A percentile compares a stretch with the other conserved stretches of the same genome.
Conservation (phyloP, 2,113 vertebrate genomes). For the Podiceps cristatus region DNA sequence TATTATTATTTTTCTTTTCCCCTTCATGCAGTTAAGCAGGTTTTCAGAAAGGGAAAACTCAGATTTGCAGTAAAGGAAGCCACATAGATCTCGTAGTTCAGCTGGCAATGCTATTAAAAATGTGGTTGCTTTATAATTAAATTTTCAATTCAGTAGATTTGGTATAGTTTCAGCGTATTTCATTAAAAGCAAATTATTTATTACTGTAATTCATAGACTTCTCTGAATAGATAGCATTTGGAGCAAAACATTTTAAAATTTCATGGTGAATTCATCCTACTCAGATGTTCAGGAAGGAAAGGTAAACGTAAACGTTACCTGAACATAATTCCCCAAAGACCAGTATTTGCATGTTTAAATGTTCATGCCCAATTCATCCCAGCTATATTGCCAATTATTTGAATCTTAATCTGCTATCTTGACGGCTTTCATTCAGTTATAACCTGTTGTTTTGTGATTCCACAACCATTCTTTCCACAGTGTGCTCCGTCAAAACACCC, state of each 20-base stretch:
- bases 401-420: neutral
- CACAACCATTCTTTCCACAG: neutral
- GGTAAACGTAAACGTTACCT: neutral
- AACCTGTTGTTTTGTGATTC: neutral
- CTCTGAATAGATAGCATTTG: neutral
- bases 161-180: neutral
- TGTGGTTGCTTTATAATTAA: neutral
- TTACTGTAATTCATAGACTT: neutral
- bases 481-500: neutral
- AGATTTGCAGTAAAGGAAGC: neutral
- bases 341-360: neutral
- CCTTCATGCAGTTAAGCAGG: neutral
- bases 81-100: neutral
- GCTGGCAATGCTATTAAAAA: neutral
- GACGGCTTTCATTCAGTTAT: neutral
- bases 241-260: neutral
- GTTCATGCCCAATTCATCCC: neutral
- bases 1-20: neutral
- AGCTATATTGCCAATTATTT: neutral
- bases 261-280: neutral
- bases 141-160: neutral
- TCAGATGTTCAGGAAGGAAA: neutral
- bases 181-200: neutral
- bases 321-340: neutral
- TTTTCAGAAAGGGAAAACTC: conserved; percentile 15